A percentile compares a stretch with the other conserved stretches of the same genome.
Evolutionary conservation across 2,888 invertebrate genomes (phyloP).

Genomic region (Aporophyla lueneburgensis): DNA sequence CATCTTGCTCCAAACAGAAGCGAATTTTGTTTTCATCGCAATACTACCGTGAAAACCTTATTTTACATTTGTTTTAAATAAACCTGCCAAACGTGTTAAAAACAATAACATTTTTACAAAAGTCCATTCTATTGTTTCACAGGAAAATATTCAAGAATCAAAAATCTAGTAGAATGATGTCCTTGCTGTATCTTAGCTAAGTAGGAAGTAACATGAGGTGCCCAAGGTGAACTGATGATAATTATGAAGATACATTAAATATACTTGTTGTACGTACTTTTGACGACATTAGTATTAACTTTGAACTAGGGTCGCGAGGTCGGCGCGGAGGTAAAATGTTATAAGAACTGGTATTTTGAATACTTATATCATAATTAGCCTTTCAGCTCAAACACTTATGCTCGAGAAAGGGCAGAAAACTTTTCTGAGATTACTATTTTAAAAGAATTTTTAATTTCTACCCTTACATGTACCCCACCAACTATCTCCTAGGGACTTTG

Average conservation of each 20-base stretch:
- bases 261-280: slow-evolving; percentile 61
- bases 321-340: slow-evolving; percentile 60
- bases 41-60: slow-evolving; percentile 45
- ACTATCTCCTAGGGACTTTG: no score
- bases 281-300: slow-evolving; percentile 72
- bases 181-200: slow-evolving; percentile 58
- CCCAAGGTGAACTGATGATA: slow-evolving; percentile 74
- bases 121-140: slow-evolving; percentile 68
- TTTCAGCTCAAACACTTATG: no score
- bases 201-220: slow-evolving; percentile 69
- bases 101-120: slow-evolving; percentile 59
- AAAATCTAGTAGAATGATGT: slow-evolving; percentile 62
- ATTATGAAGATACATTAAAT: slow-evolving; percentile 70
- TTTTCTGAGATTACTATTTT: no score
- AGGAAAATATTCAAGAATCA: slow-evolving; percentile 66
- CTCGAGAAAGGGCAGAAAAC: no score
- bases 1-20: slow-evolving; percentile 27
- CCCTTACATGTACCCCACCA: no score
- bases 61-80: slow-evolving; percentile 49
- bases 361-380: slow-evolving; percentile 19
- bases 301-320: slow-evolving; percentile 68
- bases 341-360: slow-evolving; percentile 62
- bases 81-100: slow-evolving; percentile 54
- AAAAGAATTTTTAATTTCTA: no score
- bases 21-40: slow-evolving; percentile 49